Base-by-base conservation (phyloP, 2,888 invertebrate species). In the Sycophila texana region DNA sequence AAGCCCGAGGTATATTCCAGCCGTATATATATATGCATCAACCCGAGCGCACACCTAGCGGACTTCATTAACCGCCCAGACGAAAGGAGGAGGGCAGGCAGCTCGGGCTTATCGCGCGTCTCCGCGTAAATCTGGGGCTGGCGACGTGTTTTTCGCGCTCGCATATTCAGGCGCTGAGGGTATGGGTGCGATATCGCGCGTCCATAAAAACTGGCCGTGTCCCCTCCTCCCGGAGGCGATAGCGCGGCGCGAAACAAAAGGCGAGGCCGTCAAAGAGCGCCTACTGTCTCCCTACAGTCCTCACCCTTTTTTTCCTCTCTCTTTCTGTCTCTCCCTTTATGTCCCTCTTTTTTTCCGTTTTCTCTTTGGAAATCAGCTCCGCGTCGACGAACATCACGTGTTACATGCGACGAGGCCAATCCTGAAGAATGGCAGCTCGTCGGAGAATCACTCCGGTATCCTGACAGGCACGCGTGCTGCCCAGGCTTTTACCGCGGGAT, bases 161-260 rank as follows among this genome's bases (percentile, higher is more conserved):
- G 65, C 51, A 22, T 12, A 16, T 18, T 47, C 14, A n/a, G 18
- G n/a, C n/a, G 5, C 7, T 16, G 39, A 53, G 22, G 22, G 18
- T 22, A 26, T 26, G 26, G 30, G 53, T 60, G 58, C 12, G 39
- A 60, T 70, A 76, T 75, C 74, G 14, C 63, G 20, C 39, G 39
- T 10, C 39, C 51, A 58, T 71, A 77, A 77, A 77, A 72, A 72
- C 58, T 66, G 66, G 51, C 72, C 58, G 55, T 57, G 13, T 63
- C 4, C 60, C 39, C 39, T 39, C 10, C 30, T 30, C 30, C 30
- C 30, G 30, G 30, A 30, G 30, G 30, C 39, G 39, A 39, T 39
- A 39, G 39, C 39, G 39, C 7, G 10, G 39, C 14, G 65, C 22
- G 26, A 74, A 74, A 65, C 55, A 65, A 74, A 65, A 74, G 47